Percentiles rank a stretch among this genome's conserved stretches.
These are phyloP conservation scores for Thryonomys swinderianus DNA, from an alignment of 2,113 vertebrate genomes.

Conservation along the genomic window DNA sequence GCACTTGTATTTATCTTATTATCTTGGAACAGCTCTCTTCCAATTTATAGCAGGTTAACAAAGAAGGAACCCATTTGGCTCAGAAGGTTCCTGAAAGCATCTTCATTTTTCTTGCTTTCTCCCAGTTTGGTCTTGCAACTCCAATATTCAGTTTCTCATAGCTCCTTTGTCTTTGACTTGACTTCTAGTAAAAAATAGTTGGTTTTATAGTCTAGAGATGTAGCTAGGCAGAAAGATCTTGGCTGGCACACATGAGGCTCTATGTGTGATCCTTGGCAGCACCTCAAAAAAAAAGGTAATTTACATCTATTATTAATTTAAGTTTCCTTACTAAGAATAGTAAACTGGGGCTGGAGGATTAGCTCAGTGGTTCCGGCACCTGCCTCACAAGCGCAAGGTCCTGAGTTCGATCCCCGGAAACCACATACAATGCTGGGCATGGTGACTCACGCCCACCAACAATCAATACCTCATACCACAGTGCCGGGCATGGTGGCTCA, in stretches of 20 bases:
- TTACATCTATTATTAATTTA: neutral
- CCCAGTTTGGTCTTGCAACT: neutral
- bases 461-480: too few relatives aligned
- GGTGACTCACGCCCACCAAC: too few relatives aligned
- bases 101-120: neutral
- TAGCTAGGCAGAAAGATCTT: neutral
- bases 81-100: conserved; percentile 44
- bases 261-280: neutral
- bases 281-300: neutral
- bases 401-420: too few relatives aligned
- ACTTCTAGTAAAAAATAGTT: neutral
- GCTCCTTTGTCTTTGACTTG: neutral
- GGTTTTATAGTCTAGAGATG: neutral
- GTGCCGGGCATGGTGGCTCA: too few relatives aligned
- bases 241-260: neutral
- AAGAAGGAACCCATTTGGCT: neutral
- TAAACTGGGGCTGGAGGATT: neutral
- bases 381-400: too few relatives aligned
- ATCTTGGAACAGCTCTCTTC: neutral
- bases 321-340: conserved; percentile 36
- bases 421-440: too few relatives aligned
- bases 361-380: too few relatives aligned
- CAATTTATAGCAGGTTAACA: neutral
- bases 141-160: neutral
- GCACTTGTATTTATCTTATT: neutral